Evolutionary conservation across 2,113 vertebrate genomes (phyloP).

Genomic region (Pelodiscus sinensis): DNA sequence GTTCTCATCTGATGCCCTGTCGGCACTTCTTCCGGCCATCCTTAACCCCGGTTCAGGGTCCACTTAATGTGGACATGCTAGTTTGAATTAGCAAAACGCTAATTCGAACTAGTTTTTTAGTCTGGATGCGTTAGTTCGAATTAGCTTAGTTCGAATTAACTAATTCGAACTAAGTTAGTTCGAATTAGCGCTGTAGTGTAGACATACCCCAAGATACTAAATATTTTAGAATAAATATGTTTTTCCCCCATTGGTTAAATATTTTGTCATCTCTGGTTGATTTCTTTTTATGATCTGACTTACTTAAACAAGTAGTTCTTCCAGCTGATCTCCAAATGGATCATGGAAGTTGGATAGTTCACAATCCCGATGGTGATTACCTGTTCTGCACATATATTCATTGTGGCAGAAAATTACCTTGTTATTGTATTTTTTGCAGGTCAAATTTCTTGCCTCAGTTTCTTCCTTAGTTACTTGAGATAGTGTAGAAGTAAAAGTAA

Average conservation of each 20-base stretch:
- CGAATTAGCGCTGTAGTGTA: no score
- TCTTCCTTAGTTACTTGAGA: slow-evolving; percentile 34
- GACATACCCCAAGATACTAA: no score
- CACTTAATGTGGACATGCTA: no score
- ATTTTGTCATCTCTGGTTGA: neutral
- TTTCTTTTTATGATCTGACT: neutral
- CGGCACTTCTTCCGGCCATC: no score
- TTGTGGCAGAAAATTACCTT: neutral
- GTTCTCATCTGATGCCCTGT: no score
- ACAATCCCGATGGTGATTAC: neutral
- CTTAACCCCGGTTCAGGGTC: no score
- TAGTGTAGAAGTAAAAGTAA: slow-evolving; percentile 7
- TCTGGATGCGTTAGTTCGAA: no score
- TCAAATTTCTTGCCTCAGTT: neutral
- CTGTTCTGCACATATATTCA: neutral
- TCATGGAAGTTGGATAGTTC: neutral
- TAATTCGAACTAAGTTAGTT: no score
- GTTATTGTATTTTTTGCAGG: slow-evolving; percentile 16
- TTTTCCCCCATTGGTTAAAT: neutral
- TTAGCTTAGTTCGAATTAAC: no score
- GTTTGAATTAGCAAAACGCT: no score
- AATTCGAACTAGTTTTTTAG: no score
- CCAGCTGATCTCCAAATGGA: neutral
- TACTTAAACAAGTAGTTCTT: rapidly evolving
- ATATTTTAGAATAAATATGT: neutral